Conservation (phyloP, 2,113 vertebrate genomes). For the Symphodus melops region DNA sequence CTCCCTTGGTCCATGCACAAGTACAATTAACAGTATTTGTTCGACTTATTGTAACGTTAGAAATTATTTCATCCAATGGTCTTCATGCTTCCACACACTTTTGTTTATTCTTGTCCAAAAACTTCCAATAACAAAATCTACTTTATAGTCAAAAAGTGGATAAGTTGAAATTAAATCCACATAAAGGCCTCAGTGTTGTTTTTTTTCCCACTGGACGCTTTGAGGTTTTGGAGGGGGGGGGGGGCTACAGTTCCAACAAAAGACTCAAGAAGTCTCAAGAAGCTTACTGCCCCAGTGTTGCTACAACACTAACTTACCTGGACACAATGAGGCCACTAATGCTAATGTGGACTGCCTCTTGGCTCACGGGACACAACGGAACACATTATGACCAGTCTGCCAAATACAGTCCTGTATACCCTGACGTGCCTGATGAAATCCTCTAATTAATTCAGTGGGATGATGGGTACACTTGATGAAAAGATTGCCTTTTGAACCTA, state of each 20-base stretch:
- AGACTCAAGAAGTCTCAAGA: slow-evolving; percentile 45
- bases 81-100: slow-evolving; percentile 17
- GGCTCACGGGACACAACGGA: slow-evolving; percentile 11
- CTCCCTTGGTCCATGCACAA: slow-evolving; percentile 26
- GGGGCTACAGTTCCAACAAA: neutral
- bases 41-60: slow-evolving; percentile 5
- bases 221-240: slow-evolving; percentile 23
- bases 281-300: slow-evolving; percentile 16
- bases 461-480: slow-evolving; percentile 47
- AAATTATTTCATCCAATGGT: slow-evolving; percentile 2
- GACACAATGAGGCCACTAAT: slow-evolving; percentile 65
- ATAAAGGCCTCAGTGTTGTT: slow-evolving; percentile 34
- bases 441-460: slow-evolving; percentile 35
- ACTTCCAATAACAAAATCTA: neutral
- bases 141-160: slow-evolving; percentile 26
- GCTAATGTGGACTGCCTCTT: slow-evolving; percentile 27
- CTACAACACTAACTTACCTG: slow-evolving; percentile 59
- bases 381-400: neutral
- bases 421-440: slow-evolving; percentile 21
- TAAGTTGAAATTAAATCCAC: slow-evolving; percentile 18
- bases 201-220: slow-evolving; percentile 44
- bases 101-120: neutral
- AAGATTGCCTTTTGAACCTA: slow-evolving; percentile 52
- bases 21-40: slow-evolving; percentile 8
- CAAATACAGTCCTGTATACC: slow-evolving; percentile 7